Evolutionary conservation across 2,888 invertebrate genomes (phyloP).

Genomic region (Cenopis cana): DNA sequence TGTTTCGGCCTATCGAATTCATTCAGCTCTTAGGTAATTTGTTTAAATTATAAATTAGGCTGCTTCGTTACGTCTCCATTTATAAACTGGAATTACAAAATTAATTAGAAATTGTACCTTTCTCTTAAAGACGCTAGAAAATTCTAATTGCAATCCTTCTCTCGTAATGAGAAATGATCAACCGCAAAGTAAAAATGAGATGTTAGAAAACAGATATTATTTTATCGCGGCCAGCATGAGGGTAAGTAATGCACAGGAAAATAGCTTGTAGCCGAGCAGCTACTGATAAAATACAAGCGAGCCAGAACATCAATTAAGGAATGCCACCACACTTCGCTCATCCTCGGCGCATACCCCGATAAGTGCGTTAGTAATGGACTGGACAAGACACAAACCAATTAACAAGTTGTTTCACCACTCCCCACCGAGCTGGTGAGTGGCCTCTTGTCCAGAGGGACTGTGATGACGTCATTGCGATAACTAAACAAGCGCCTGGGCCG

Average conservation of each 20-base stretch:
- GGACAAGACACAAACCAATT: slow-evolving; percentile 73
- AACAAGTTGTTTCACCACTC: slow-evolving; percentile 60
- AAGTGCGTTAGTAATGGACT: slow-evolving; percentile 57
- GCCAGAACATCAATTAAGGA: slow-evolving; percentile 70
- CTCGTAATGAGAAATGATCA: background rate
- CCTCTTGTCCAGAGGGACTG: slow-evolving; percentile 13
- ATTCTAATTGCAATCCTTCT: slow-evolving; percentile 1
- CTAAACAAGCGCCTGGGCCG: slow-evolving; percentile 2
- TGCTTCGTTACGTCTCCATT: slow-evolving; percentile 37
- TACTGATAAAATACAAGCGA: slow-evolving; percentile 63
- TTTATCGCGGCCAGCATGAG: slow-evolving; percentile 5
- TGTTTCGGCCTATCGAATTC: slow-evolving; percentile 44
- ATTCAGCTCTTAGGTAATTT: slow-evolving; percentile 43
- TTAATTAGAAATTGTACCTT: slow-evolving; percentile 31
- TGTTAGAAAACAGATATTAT: background rate
- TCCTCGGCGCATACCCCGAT: slow-evolving; percentile 52
- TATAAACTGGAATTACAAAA: slow-evolving; percentile 25
- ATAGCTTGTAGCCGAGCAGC: slow-evolving; percentile 42
- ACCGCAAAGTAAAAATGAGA: background rate
- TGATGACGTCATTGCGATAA: slow-evolving; percentile 27
- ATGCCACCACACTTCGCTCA: slow-evolving; percentile 73
- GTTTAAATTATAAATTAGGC: slow-evolving; percentile 44
- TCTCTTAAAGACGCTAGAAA: slow-evolving; percentile 21
- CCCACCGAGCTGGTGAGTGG: slow-evolving; percentile 46
- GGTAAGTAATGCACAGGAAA: slow-evolving; percentile 24